These are phyloP conservation scores for Microctonus hyperodae DNA, from an alignment of 2,888 invertebrate genomes.

Conservation along the genomic window DNA sequence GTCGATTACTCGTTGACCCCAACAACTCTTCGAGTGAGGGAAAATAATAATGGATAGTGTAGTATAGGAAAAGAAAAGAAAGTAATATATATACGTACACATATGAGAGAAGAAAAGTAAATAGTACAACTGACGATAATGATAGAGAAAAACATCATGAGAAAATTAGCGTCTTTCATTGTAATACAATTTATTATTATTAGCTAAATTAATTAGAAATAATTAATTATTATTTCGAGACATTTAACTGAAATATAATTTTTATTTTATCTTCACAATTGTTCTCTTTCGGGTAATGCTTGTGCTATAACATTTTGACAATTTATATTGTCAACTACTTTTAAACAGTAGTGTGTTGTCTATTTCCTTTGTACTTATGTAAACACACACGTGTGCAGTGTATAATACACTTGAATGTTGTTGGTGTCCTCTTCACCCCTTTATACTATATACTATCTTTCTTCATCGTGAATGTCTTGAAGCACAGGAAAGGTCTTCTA, in stretches of 20 bases:
- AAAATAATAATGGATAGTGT: constrained; percentile 12
- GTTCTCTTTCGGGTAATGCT: background rate
- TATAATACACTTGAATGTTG: constrained; percentile 8
- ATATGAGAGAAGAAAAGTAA: background rate
- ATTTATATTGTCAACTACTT: background rate
- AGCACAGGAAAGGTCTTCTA: constrained; percentile 16
- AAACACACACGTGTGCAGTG: background rate
- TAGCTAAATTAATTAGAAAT: background rate
- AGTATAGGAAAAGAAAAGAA: background rate
- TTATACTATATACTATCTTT: constrained; percentile 16
- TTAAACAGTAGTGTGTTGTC: background rate
- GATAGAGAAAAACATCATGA: background rate
- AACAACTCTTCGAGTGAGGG: constrained; percentile 9
- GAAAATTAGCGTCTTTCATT: background rate
- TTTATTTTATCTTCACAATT: no score
- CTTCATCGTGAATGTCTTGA: constrained; percentile 16
- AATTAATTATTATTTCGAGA: background rate
- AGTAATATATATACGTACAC: background rate
- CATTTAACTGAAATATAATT: background rate
- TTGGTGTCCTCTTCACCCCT: background rate
- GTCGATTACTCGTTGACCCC: constrained; percentile 30
- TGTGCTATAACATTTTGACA: background rate
- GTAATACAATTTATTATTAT: background rate
- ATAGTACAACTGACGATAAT: background rate
- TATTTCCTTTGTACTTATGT: background rate